Evolutionary conservation across 2,113 vertebrate species (phyloP), one percentile per base, ranked within the genome.

Genomic region (Nesospiza acunhae): DNA sequence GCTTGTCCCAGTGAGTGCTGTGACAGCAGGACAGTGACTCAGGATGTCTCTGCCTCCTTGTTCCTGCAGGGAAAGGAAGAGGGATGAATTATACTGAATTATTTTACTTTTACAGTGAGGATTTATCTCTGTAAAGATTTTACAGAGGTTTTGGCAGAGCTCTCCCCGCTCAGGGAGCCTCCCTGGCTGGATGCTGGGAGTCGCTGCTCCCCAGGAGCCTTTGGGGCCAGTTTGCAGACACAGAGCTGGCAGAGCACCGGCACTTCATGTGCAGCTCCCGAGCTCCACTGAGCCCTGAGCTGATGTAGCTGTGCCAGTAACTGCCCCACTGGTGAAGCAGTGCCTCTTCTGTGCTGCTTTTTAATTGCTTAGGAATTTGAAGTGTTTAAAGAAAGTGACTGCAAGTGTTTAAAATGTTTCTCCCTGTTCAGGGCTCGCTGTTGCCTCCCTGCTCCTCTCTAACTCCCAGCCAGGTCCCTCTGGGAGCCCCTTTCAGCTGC

Each of bases 121-220:
- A 28, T 89, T 75, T 79, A 2, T 26, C 26, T 62, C 7, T 11
- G 2, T n/a, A 52, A 72, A 64, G 26, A 28, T 63, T 64, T 64
- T 19, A 10, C 0, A 0, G 69, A 9, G 27, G 26, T 69, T 73
- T 62, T 74, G 50, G 30, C n/a, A 39, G 47, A 24, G 55, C 13
- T 39, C 13, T 88, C 33, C 33, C 7, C 11, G 19, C 1, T 2
- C 4, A 2, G 41, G 28, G 39, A 73, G 0, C 15, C 5, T 14
- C 37, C 59, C 56, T 76, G 67, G 24, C 52, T 72, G 37, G 13
- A 5, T 37, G 7, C 69, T 50, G 63, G 44, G 63, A 31, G 17
- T 16, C 0, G 4, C 1, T 70, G 58, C 28, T 59, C 39, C 58
- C 28, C 49, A 41, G 31, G n/a, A 9, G 12, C 27, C 47, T 19